Percentiles rank a stretch among this genome's conserved stretches.
phyloP scores from a whole-genome alignment of 2,113 vertebrate genomes.

The Apteryx mantelli region DNA sequence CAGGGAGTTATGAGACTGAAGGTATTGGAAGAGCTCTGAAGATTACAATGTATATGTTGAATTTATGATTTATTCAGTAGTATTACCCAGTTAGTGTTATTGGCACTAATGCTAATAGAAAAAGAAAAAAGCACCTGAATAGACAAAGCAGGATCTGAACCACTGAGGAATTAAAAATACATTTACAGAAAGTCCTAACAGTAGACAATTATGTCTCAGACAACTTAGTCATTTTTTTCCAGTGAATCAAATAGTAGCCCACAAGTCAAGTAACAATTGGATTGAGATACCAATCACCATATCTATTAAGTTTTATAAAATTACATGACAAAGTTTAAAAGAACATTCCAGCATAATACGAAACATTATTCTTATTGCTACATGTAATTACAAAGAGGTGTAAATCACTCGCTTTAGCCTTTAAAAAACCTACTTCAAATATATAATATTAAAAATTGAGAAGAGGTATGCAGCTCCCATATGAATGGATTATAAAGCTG shows the following conservation, averaged over 20 bases:
- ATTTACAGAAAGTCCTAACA: conserved; percentile 17
- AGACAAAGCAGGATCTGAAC: background rate
- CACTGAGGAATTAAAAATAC: conserved; percentile 45
- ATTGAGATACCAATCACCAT: conserved; percentile 44
- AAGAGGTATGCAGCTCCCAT: background rate
- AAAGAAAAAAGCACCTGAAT: background rate
- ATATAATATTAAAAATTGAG: conserved; percentile 14
- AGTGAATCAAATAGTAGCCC: conserved; percentile 20
- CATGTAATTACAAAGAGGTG: conserved; percentile 25
- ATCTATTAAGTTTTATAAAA: conserved; percentile 41
- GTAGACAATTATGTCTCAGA: background rate
- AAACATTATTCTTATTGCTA: conserved; percentile 43
- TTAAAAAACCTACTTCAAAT: background rate
- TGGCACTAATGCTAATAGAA: background rate
- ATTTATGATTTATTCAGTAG: conserved; percentile 16
- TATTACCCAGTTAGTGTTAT: background rate
- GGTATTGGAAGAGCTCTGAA: background rate
- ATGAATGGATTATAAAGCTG: background rate
- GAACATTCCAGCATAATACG: conserved; percentile 7
- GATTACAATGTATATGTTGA: background rate
- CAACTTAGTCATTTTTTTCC: background rate
- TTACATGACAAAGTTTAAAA: conserved; percentile 46
- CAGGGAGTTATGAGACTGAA: background rate
- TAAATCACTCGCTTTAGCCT: conserved; percentile 9
- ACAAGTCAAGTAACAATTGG: conserved; percentile 49